Evolutionary conservation across 2,888 invertebrate species (phyloP), one percentile per base, ranked within the genome.

Genomic region (Dicranocentrus wangi): DNA sequence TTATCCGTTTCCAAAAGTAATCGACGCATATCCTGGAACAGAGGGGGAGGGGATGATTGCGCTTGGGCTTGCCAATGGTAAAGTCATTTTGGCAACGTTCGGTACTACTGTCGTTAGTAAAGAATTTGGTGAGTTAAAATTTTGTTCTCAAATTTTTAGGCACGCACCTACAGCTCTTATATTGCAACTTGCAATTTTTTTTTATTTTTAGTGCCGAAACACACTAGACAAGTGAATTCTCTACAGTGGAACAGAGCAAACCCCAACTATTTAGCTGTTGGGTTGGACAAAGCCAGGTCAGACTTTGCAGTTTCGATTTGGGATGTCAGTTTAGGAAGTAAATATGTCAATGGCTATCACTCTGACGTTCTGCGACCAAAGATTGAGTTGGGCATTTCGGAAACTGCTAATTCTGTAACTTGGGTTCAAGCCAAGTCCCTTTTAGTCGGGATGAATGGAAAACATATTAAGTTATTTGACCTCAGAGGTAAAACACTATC

Each of bases 271-370:
- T 89, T 98, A 80, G 95, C 95, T 0, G 94, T 94, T 72, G 97
- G 95, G 0, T 91, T 97, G 87, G 98, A 98, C 87, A 95, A 95
- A 88, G 93, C 95, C 88, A 92, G 96, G 83, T 93, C 94, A 43
- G 98, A 98, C 89, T 93, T 94, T 88, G 95, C 95, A 79, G 92
- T 98, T 51, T 90, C 95, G 7, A 91, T 98, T 61, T 98, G 97
- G 97, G 97, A 98, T 89, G 93, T 95, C 17, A 88, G 89, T 55
- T 91, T 91, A 86, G 89, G 90, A 87, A 89, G 91, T 0, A 87
- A 81, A 79, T 83, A 81, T 63, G 76, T 79, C 32, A 83, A 83
- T 82, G 86, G 88, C 1, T 88, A 87, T 87, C 90, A 88, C 86
- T 89, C 87, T 76, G 92, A 92, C 81, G 87, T 90, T 0, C 87